phyloP scores from a whole-genome alignment of 2,888 invertebrate species.

The Himalopsyche japonica region DNA sequence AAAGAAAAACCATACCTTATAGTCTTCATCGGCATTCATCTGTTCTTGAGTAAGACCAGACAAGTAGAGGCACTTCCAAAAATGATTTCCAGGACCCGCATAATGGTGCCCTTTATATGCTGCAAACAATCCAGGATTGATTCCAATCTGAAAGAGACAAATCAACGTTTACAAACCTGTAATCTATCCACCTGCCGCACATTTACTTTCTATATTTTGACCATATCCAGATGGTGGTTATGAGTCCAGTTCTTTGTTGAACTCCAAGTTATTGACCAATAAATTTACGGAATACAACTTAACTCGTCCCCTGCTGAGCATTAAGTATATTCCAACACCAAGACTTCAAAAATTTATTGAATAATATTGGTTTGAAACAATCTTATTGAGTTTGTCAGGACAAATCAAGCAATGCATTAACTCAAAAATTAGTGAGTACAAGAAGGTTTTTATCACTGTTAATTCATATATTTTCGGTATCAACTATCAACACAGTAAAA shows the following conservation, averaged over 20 bases:
- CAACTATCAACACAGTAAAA: too few species aligned
- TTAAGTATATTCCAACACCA: too few species aligned
- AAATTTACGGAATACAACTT: too few species aligned
- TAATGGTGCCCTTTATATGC: conserved; percentile 99
- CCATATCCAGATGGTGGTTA: not conserved
- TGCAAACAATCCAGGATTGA: conserved; percentile 96
- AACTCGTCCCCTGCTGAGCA: too few species aligned
- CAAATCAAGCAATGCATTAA: too few species aligned
- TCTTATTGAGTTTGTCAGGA: too few species aligned
- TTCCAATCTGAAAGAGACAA: conserved; percentile 78
- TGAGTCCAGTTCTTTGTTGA: not conserved
- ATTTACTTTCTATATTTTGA: too few species aligned
- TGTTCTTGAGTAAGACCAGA: conserved; percentile 93
- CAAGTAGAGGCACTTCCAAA: conserved; percentile 96
- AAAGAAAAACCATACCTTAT: conserved; percentile 59
- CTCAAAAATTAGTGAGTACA: too few species aligned
- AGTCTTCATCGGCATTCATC: conserved; percentile 96
- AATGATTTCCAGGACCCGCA: conserved; percentile 98
- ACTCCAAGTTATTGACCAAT: not conserved
- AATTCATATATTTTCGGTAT: too few species aligned
- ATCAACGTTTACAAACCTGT: not conserved
- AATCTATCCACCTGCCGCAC: not conserved
- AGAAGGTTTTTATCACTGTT: too few species aligned
- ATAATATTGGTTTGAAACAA: too few species aligned
- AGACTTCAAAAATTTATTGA: too few species aligned